phyloP scores from a whole-genome alignment of 2,113 vertebrate genomes.

The Noturus placidus region DNA sequence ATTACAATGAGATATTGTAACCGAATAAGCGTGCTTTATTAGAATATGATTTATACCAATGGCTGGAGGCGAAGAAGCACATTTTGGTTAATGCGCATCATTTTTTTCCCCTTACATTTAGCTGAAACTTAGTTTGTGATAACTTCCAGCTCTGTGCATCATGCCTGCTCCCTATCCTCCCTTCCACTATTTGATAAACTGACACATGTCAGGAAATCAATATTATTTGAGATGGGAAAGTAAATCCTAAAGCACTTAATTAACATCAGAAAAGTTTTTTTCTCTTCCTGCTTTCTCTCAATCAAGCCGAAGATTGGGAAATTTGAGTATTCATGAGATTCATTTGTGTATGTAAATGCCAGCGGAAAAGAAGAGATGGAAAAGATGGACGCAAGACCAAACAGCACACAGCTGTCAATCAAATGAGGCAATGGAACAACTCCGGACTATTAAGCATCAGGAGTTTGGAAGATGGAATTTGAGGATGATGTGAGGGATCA shows the following conservation, averaged over 20 bases:
- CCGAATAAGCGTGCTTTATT: conserved; percentile 46
- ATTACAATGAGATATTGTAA: conserved; percentile 46
- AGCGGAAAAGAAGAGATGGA: neutral
- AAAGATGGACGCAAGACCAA: conserved; percentile 22
- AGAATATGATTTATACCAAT: conserved; percentile 54
- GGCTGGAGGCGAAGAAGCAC: conserved; percentile 44
- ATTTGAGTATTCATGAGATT: conserved; percentile 34
- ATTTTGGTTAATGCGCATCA: conserved; percentile 42
- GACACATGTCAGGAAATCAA: conserved; percentile 42
- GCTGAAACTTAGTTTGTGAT: conserved; percentile 42
- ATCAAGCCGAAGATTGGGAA: conserved; percentile 9
- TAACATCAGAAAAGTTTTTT: conserved; percentile 36
- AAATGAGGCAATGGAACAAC: neutral
- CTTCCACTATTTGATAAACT: conserved; percentile 39
- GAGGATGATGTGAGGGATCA: neutral
- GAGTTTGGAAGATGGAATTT: neutral
- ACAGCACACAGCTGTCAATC: conserved; percentile 44
- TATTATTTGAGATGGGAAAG: conserved; percentile 13
- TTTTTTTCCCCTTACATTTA: conserved; percentile 39
- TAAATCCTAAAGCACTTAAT: conserved; percentile 40
- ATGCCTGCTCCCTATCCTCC: conserved; percentile 1
- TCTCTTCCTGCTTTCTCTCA: neutral
- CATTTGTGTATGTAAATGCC: conserved; percentile 46
- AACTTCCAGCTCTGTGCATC: conserved; percentile 28
- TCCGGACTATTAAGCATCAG: conserved; percentile 11